Evolutionary conservation across 2,888 invertebrate species (phyloP), one percentile per base, ranked within the genome.

Genomic region (Bhutanitis thaidina): DNA sequence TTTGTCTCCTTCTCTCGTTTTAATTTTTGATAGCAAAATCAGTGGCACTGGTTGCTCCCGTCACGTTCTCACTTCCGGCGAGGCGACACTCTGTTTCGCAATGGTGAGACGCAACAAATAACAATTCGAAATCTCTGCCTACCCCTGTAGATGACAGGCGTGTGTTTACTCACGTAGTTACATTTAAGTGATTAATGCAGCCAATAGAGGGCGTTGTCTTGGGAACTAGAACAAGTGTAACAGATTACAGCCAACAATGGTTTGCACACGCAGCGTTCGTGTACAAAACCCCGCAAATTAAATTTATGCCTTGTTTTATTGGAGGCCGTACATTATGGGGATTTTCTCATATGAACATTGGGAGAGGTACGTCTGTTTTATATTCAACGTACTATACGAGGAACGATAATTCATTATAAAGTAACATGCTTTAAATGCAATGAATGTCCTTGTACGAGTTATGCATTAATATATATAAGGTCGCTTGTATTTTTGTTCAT

Each of bases 271-370:
- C 27, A 16, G 37, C 10, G 34, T 44, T 12, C 29, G 49, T 36
- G 49, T 43, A 43, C 49, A 37, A 16, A 39, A 34, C 39, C 27
- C 27, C 44, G 27, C 13, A 14, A 30, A 46, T 40, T 47, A 44
- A 49, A 55, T 52, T 49, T 55, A 55, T 32, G 55, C 35, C 39
- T 37, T 44, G 47, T 55, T 55, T 55, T 55, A 52, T 52, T 55
- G 47, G 43, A 27, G 43, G 41, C 49, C 55, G 44, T 46, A 49
- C 43, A 39, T 55, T 52, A 52, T 27, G 36, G 43, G 45, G 51
- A 46, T 46, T 55, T 52, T 43, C 55, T 52, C 52, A 40, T 55
- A 52, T 49, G 52, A 52, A 49, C 46, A 43, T 39, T 27, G 34
- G 49, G 41, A 40, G 49, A 34, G 49, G 8, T 44, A 39, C 34